These are phyloP conservation scores for Ursus arctos DNA, from an alignment of 2,113 vertebrate genomes.

Conservation along the genomic window DNA sequence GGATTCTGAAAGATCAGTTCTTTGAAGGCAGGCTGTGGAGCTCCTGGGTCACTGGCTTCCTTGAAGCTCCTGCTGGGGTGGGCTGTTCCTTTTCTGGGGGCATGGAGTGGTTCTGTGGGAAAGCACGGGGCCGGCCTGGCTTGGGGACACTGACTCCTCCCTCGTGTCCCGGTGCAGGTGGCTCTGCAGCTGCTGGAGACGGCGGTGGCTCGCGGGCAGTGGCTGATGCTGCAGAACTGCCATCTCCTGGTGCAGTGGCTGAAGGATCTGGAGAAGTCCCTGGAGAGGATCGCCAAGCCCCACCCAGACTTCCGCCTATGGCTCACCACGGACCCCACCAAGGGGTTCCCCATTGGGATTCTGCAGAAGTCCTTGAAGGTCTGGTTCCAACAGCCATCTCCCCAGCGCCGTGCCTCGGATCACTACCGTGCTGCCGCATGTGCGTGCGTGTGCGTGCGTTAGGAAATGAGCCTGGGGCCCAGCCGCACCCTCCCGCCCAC, in stretches of 20 bases:
- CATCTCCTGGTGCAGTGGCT: constrained; percentile 97
- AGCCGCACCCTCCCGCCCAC: accelerated
- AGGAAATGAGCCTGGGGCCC: not conserved
- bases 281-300: constrained; percentile 93
- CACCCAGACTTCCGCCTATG: constrained; percentile 96
- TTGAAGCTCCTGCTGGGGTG: not conserved
- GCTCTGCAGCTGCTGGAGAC: constrained; percentile 94
- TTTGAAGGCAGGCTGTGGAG: not conserved
- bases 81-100: not conserved
- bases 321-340: constrained; percentile 96
- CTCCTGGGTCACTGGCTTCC: not conserved
- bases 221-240: constrained; percentile 99
- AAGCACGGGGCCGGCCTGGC: accelerated
- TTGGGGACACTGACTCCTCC: accelerated
- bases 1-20: not conserved
- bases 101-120: not conserved
- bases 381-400: accelerated
- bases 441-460: too few relatives aligned
- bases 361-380: constrained; percentile 98
- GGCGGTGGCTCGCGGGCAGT: constrained; percentile 90
- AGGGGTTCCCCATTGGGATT: constrained; percentile 95
- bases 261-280: constrained; percentile 93
- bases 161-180: constrained; percentile 84
- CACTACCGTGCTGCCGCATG: not conserved
- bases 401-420: accelerated